Base-by-base conservation (phyloP, 2,888 invertebrate genomes). In the Cantharis rustica region DNA sequence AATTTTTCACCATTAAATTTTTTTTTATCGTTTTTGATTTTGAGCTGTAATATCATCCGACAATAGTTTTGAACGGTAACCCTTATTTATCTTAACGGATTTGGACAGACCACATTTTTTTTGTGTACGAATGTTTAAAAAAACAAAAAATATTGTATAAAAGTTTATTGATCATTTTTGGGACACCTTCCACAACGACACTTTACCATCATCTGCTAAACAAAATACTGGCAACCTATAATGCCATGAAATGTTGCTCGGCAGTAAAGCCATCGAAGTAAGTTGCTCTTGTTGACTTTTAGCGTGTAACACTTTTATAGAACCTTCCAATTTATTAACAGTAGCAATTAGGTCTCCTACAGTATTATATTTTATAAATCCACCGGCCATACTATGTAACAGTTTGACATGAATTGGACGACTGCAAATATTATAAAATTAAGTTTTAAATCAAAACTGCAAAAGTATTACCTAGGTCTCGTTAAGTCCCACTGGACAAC, bases 401-500 rank as follows among this genome's bases (percentile, higher is more conserved):
- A 91, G 90, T 78, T 90, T 90, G 9, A 89, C 90, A 80, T 92
- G 91, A 11, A 90, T 85, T 0, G 94, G 93, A 3, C 90, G 90
- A 85, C 93, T 93, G 76, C 79, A 88, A 84, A n/a, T 27, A 27
- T 61, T 66, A 2, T 66, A 66, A 23, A 68, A 61, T 63, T 16
- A 17, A 73, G 7, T 61, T 3, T 17, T 74, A 62, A 13, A 62
- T 26, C 2, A 16, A 61, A 66, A 26, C 61, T 73, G 72, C 66
- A 73, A 47, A 79, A 69, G 16, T 16, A 23, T 85, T 86, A 93
- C 93, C 93, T 92, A 10, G 93, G 92, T 79, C 90, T 89, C 0
- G 92, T 91, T 3, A 93, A 88, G 84, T 95, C 92, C 92, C 94
- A 95, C 1, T 93, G 87, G 16, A 93, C 85, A 75, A 94, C 88